Conservation (phyloP, 1,140 invertebrate species). For the Drosophila athabasca region DNA sequence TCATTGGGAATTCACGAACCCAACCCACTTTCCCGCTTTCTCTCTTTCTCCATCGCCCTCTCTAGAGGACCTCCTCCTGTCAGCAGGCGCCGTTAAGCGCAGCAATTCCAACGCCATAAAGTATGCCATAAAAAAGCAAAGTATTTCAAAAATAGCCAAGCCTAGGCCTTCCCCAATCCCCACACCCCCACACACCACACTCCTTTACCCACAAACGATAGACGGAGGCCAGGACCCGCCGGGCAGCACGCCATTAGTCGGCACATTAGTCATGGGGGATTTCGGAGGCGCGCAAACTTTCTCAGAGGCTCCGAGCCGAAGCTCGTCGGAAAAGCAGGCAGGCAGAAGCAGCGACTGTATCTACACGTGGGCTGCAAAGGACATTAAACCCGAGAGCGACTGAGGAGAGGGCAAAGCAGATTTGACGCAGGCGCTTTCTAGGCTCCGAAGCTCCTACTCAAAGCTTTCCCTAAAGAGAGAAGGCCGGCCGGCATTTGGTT, state of each 20-base stretch:
- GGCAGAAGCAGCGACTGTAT: conserved; percentile 40
- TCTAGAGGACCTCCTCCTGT: not conserved
- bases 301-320: conserved; percentile 26
- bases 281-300: conserved; percentile 63
- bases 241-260: conserved; percentile 71
- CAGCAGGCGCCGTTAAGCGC: conserved; percentile 56
- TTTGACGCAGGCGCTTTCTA: conserved; percentile 48
- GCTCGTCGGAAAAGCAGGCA: conserved; percentile 52
- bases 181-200: not conserved
- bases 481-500: conserved; percentile 61
- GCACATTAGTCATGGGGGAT: conserved; percentile 72
- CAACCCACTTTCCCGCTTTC: conserved; percentile 8
- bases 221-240: conserved; percentile 1
- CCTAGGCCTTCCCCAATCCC: conserved; percentile 30
- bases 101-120: conserved; percentile 75
- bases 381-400: conserved; percentile 70
- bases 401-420: conserved; percentile 18
- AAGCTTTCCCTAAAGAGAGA: conserved; percentile 50
- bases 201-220: too few species aligned
- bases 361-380: conserved; percentile 72
- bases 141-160: conserved; percentile 64
- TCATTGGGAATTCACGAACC: conserved; percentile 52
- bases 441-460: conserved; percentile 35
- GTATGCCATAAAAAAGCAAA: conserved; percentile 75
- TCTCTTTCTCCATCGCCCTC: not conserved